Evolutionary conservation across 1,140 invertebrate species (phyloP).

Genomic region (Pseudachorutes palmiensis): DNA sequence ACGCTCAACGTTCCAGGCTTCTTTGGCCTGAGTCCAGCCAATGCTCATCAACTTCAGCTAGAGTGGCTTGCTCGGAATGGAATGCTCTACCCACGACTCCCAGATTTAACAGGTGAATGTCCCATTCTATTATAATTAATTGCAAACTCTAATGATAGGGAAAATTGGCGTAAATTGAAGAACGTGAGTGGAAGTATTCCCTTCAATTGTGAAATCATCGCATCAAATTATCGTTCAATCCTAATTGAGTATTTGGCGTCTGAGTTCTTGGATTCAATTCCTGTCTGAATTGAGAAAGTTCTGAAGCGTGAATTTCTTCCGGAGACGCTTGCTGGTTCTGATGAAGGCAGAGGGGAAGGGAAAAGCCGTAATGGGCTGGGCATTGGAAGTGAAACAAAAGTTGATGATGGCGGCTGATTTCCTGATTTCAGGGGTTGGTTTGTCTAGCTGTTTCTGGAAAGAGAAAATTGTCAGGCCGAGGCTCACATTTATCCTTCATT

Average conservation of each 20-base stretch:
- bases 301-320: too few relatives aligned
- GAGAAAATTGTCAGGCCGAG: background rate
- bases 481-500: background rate
- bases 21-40: constrained; percentile 43
- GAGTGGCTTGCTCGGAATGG: constrained; percentile 75
- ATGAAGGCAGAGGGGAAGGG: too few relatives aligned
- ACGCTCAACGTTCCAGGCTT: constrained; percentile 42
- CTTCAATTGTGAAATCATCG: too few relatives aligned
- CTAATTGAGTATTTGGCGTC: too few relatives aligned
- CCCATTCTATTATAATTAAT: background rate
- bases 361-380: too few relatives aligned
- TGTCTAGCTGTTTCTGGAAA: background rate
- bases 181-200: too few relatives aligned
- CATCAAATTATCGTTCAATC: too few relatives aligned
- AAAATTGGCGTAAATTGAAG: too few relatives aligned
- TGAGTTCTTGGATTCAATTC: too few relatives aligned
- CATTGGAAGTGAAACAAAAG: background rate
- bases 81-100: constrained; percentile 73
- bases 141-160: too few relatives aligned
- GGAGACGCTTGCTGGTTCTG: too few relatives aligned
- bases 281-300: too few relatives aligned
- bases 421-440: background rate
- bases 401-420: background rate
- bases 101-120: constrained; percentile 50
- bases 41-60: constrained; percentile 69